Evolutionary conservation across 2,797 vertebrate genomes (phyloP).

Genomic region (Sorex maritimensis): DNA sequence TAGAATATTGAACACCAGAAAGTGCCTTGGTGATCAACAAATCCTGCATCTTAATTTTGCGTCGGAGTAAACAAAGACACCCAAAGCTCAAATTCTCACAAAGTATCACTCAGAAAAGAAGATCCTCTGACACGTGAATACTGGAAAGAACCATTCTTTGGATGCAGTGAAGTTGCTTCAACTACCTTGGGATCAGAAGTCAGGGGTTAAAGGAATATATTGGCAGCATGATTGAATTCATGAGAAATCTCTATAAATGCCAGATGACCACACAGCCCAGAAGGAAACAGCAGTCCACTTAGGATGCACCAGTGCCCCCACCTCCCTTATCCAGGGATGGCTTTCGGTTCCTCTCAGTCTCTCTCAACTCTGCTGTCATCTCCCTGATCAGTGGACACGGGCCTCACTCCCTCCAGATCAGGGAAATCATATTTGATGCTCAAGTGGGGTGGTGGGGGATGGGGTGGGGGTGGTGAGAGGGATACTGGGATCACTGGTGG

Average conservation of each 20-base stretch:
- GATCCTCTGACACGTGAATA: neutral
- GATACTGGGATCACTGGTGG: no score
- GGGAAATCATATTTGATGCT: no score
- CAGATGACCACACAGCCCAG: neutral
- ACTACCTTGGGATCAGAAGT: neutral
- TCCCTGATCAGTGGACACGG: neutral
- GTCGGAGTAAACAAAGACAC: slow-evolving; percentile 2
- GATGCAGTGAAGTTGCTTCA: neutral
- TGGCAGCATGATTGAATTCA: neutral
- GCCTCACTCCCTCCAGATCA: no score
- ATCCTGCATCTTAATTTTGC: slow-evolving; percentile 35
- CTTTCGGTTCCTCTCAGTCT: no score
- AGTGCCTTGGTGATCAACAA: neutral
- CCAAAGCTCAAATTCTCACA: neutral
- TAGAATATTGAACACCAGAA: neutral
- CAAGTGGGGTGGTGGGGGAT: no score
- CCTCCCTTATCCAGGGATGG: neutral
- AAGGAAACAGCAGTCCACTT: no score
- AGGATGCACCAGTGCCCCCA: accelerated
- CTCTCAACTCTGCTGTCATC: neutral
- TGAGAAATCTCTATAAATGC: neutral
- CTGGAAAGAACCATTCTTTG: neutral
- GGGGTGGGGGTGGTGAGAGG: no score
- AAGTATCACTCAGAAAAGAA: neutral
- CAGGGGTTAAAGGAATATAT: neutral